Evolutionary conservation across 2,888 invertebrate genomes (phyloP).

Genomic region (Saturnia pavonia): DNA sequence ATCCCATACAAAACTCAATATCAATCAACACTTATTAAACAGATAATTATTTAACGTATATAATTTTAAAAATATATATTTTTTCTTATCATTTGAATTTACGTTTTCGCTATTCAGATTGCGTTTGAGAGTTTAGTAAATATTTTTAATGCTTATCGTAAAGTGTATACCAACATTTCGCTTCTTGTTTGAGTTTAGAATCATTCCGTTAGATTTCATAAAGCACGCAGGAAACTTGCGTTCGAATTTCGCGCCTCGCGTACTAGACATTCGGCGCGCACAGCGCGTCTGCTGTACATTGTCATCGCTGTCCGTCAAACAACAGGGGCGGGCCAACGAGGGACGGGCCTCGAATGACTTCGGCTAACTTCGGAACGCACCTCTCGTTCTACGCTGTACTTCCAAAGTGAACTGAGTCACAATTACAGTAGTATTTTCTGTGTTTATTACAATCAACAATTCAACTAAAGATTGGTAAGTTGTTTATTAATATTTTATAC

Average conservation of each 20-base stretch:
- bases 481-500: constrained; percentile 28
- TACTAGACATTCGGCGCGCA: constrained; percentile 60
- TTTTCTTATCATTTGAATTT: neutral
- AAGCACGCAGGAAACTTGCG: constrained; percentile 31
- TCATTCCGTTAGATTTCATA: constrained; percentile 49
- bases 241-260: constrained; percentile 63
- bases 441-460: constrained; percentile 38
- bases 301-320: constrained; percentile 53
- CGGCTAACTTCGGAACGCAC: constrained; percentile 60
- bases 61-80: constrained; percentile 16
- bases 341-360: constrained; percentile 55
- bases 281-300: constrained; percentile 61
- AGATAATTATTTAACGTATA: constrained; percentile 13
- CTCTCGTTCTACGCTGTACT: constrained; percentile 45
- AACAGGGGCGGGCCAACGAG: constrained; percentile 56
- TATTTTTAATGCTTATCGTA: constrained; percentile 21
- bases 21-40: constrained; percentile 32
- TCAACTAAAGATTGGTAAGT: constrained; percentile 52
- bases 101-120: neutral
- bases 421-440: constrained; percentile 35
- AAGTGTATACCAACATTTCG: constrained; percentile 41
- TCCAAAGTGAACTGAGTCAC: constrained; percentile 70
- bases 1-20: constrained; percentile 33
- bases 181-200: constrained; percentile 17
- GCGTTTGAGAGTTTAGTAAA: neutral